These are phyloP conservation scores for Drosophila punjabiensis DNA, from an alignment of 1,140 invertebrate species.

Conservation along the genomic window DNA sequence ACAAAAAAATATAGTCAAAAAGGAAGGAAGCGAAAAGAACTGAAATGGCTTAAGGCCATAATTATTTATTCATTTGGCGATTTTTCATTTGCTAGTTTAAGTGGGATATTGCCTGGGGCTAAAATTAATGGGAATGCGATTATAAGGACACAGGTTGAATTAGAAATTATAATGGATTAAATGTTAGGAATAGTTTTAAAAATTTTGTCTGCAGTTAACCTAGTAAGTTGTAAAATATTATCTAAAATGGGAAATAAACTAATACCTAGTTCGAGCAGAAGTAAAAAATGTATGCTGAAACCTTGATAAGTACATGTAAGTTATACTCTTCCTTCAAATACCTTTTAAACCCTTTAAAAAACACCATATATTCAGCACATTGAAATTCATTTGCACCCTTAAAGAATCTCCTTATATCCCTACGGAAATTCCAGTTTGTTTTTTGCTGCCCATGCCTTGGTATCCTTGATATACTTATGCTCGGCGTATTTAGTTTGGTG, in stretches of 20 bases:
- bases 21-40: conserved; percentile 10
- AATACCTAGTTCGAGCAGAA: neutral
- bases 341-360: neutral
- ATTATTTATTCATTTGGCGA: conserved; percentile 33
- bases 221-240: neutral
- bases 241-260: neutral
- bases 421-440: neutral
- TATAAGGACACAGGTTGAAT: neutral
- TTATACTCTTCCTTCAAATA: neutral
- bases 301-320: no score
- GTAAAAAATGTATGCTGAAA: no score
- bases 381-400: neutral
- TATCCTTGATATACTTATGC: conserved; percentile 24
- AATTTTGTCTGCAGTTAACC: no score
- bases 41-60: conserved; percentile 30
- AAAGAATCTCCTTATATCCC: neutral
- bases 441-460: neutral
- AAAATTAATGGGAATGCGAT: neutral
- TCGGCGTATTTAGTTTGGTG: conserved; percentile 61
- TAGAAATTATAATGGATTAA: neutral
- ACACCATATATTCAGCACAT: neutral
- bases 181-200: neutral
- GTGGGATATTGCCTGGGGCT: neutral
- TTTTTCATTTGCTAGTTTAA: conserved; percentile 21
- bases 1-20: neutral